Conservation (phyloP, 2,888 invertebrate genomes). For the Heliconius cydno region DNA sequence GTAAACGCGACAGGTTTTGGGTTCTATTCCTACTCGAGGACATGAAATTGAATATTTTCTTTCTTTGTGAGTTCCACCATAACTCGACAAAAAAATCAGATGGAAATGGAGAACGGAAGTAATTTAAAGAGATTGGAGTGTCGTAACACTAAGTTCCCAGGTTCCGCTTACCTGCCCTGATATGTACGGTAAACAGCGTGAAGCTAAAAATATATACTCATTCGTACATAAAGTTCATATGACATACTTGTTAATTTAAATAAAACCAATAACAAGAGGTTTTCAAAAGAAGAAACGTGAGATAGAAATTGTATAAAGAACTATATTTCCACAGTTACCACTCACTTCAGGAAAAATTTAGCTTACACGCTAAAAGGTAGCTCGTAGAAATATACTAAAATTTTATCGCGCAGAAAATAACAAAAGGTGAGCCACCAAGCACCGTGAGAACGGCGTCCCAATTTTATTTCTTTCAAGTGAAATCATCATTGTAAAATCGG, state of each 20-base stretch:
- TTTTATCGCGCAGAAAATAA: conserved; percentile 42
- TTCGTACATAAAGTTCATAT: not conserved
- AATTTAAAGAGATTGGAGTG: too few relatives aligned
- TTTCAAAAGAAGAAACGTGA: not conserved
- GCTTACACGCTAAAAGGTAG: conserved; percentile 26
- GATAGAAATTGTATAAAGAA: conserved; percentile 15
- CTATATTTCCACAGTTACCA: conserved; percentile 12
- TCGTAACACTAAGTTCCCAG: too few relatives aligned
- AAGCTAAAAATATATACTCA: too few relatives aligned
- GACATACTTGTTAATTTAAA: not conserved
- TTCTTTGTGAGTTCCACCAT: too few relatives aligned
- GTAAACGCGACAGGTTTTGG: too few relatives aligned
- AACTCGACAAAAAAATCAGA: too few relatives aligned
- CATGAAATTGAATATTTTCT: too few relatives aligned
- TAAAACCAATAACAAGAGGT: not conserved
- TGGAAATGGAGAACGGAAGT: too few relatives aligned
- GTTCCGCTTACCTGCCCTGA: too few relatives aligned
- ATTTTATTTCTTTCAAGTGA: conserved; percentile 56
- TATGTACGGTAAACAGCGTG: too few relatives aligned
- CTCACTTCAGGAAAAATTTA: conserved; percentile 18
- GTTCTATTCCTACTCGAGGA: too few relatives aligned
- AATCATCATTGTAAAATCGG: conserved; percentile 59
- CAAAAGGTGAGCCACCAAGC: conserved; percentile 44
- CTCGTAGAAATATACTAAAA: conserved; percentile 34
- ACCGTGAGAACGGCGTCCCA: conserved; percentile 50